Evolutionary conservation across 2,888 invertebrate species (phyloP), one percentile per base, ranked within the genome.

Genomic region (Odontocerum albicorne): DNA sequence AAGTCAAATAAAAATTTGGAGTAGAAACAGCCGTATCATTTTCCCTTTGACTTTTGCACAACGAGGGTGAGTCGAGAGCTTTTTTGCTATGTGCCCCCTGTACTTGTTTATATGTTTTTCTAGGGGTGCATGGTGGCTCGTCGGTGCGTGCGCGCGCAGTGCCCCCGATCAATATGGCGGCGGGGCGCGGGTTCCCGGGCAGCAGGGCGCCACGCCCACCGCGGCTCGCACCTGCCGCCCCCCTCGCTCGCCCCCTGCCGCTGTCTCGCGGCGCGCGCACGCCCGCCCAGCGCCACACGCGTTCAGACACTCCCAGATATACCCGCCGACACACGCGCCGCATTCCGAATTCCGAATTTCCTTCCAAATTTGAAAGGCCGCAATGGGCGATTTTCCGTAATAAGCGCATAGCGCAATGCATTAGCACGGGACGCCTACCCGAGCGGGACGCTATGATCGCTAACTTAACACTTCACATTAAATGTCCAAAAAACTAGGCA

Each of bases 141-240:
- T 22, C 42, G 49, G 27, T 36, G 55, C 35, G 27, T 44, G 70
- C 70, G 54, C 59, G 60, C 72, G 72, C 73, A 43, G 72, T 70
- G 68, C 70, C 72, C 74, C 75, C 77, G 74, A 75, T 74, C 63
- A 64, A 64, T 65, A 65, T 65, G 65, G 65, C 64, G 65, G 64
- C 66, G 66, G 79, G 79, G 79, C 77, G 74, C 74, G 66, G 27
- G 16, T 44, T 27, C 51, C 45, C 27, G 39, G 46, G 20, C 31
- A 10, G 47, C 35, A 21, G 46, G 74, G 71, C 69, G 74, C 71
- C 49, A 62, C 63, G 64, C 62, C 51, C 51, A 51, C 51, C 42
- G 47, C 51, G 42, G 51, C 51, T 51, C 51, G 51, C 51, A 43
- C 51, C 51, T 51, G 67, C 69, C 71, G 68, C 64, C 71, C 72